Evolutionary conservation across 2,797 vertebrate species (phyloP).

Genomic region (Enteromius radiatus): DNA sequence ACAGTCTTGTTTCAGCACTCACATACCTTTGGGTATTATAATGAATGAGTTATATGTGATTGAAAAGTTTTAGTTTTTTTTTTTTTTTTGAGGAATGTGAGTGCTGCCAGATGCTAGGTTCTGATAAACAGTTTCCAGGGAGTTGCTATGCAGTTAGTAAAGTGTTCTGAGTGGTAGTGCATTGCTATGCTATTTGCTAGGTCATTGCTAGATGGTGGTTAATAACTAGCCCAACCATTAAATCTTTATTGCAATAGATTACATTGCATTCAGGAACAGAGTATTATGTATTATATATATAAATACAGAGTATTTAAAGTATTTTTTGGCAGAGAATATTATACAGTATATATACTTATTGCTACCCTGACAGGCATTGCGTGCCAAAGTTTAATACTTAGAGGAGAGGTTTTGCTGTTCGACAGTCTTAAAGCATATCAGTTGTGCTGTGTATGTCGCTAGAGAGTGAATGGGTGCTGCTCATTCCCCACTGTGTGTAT

Average conservation of each 20-base stretch:
- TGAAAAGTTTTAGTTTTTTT: too few relatives aligned
- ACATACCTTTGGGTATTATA: not conserved
- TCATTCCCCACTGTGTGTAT: not conserved
- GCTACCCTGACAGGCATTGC: not conserved
- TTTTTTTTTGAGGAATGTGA: not conserved
- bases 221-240: too few relatives aligned
- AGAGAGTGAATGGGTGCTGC: slow-evolving; percentile 5
- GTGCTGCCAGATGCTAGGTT: not conserved
- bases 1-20: not conserved
- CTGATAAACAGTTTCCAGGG: not conserved
- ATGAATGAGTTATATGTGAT: not conserved
- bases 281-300: too few relatives aligned
- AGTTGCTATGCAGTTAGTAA: not conserved
- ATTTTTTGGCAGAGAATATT: too few relatives aligned
- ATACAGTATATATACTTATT: too few relatives aligned
- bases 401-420: not conserved
- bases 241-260: too few relatives aligned
- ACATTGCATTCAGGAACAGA: too few relatives aligned
- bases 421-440: not conserved
- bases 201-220: too few relatives aligned
- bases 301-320: too few relatives aligned
- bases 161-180: not conserved
- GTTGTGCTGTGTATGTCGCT: not conserved
- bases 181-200: too few relatives aligned
- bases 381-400: not conserved